Evolutionary conservation across 2,797 vertebrate species (phyloP), one percentile per base, ranked within the genome.

Genomic region (Melanogrammus aeglefinus): DNA sequence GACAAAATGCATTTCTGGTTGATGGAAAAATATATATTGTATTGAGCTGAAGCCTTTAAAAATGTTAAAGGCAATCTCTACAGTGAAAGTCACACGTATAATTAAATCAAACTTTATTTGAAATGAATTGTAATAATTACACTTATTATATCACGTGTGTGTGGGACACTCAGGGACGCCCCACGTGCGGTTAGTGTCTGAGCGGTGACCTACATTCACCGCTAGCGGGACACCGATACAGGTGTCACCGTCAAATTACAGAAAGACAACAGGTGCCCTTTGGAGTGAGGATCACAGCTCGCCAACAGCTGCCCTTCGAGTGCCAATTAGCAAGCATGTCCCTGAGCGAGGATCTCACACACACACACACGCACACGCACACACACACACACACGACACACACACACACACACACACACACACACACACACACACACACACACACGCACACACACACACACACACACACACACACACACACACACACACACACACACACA

Each of bases 1-100:
- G 77, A 70, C 51, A 27, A 39, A 73, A 99, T 90, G 94, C 0
- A 96, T 99, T 92, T 99, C 97, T 83, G 93, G 93, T 99, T 99
- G 80, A 98, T 94, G 88, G 77, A 57, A 14, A 44, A 13, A 57
- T 84, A 86, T 75, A 82, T 82, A 78, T 75, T 41, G 29, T 63
- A 6, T 14, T 16, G 44, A 51, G 44, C 44, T 51, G 44, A 16
- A 18, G 16, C 44, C 44, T 36, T 51, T 51, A 16, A 51, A 51
- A 3, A 18, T 3, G 4, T 14, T 16, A 14, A 31, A 31, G 31
- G 31, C 31, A 31, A 51, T 51, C 16, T 51, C 44, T 51, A 51
- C 16, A 51, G 47, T 44, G 41, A 44, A 44, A 44, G 41, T 44
- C 3, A 44, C 41, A 44, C 41, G 18, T 57, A 18, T 18, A 18